Conservation (phyloP, 1,140 invertebrate species). For the Drosophila lacertosa region DNA sequence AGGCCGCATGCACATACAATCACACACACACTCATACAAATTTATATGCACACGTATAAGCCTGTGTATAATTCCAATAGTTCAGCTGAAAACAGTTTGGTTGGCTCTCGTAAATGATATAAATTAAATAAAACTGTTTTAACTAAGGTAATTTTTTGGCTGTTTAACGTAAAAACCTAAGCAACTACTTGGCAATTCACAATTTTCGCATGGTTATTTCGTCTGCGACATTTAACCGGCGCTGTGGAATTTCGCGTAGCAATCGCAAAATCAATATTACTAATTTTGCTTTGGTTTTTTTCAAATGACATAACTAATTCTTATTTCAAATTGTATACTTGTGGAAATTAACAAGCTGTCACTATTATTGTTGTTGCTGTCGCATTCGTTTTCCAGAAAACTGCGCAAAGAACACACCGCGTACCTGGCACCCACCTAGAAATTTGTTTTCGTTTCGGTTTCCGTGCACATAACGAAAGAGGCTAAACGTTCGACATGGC, state of each 20-base stretch:
- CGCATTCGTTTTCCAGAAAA: constrained; percentile 1
- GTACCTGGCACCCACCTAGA: constrained; percentile 19
- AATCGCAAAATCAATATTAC: constrained; percentile 74
- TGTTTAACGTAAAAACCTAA: neutral
- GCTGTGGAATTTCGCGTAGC: constrained; percentile 28
- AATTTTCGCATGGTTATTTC: neutral
- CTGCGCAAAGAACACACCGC: constrained; percentile 3
- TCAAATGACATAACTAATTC: constrained; percentile 70
- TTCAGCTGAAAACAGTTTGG: constrained; percentile 45
- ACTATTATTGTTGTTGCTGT: constrained; percentile 1
- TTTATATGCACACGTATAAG: constrained; percentile 4
- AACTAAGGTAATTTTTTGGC: constrained; percentile 4
- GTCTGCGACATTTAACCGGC: constrained; percentile 1
- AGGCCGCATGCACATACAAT: constrained; percentile 18
- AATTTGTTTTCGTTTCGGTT: constrained; percentile 12
- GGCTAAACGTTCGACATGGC: constrained; percentile 84
- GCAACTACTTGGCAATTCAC: neutral
- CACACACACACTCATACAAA: neutral
- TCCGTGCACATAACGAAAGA: constrained; percentile 40
- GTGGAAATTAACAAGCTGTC: constrained; percentile 7
- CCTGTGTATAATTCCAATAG: constrained; percentile 39
- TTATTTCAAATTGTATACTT: constrained; percentile 4
- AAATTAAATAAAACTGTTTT: constrained; percentile 12
- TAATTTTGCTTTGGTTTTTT: constrained; percentile 63
- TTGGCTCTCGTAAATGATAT: constrained; percentile 14